phyloP scores from a whole-genome alignment of 2,113 vertebrate species.

The Mormyrus lacerda region DNA sequence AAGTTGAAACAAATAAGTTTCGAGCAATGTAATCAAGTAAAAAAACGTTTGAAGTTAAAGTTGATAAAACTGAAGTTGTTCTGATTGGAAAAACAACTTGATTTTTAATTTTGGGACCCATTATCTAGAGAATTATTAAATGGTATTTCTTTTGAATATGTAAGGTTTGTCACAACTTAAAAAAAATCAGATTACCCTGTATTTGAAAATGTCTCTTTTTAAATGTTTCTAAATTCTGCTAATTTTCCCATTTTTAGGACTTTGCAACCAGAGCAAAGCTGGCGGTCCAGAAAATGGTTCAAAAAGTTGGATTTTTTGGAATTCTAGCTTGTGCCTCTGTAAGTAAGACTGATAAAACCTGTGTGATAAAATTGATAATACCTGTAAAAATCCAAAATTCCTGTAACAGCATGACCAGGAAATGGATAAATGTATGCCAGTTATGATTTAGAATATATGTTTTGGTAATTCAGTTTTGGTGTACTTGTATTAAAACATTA shows the following conservation, averaged over 20 bases:
- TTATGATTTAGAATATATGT: not conserved
- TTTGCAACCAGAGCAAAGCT: slow-evolving; percentile 86
- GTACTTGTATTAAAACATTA: not conserved
- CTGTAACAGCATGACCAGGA: not conserved
- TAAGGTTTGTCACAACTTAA: not conserved
- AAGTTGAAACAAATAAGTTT: not conserved
- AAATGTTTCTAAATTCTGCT: not conserved
- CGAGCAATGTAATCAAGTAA: not conserved
- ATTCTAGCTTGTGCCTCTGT: slow-evolving; percentile 92
- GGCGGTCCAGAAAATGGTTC: slow-evolving; percentile 91
- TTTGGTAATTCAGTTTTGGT: not conserved
- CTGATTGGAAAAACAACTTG: not conserved
- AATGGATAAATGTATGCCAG: not conserved
- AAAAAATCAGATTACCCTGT: not conserved
- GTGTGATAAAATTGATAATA: not conserved
- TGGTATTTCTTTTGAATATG: not conserved
- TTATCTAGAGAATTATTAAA: not conserved
- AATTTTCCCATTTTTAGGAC: slow-evolving; percentile 60
- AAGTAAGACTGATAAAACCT: slow-evolving; percentile 39
- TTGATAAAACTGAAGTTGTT: not conserved
- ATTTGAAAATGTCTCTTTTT: not conserved
- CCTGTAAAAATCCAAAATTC: not conserved
- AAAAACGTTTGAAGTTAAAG: not conserved
- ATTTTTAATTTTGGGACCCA: not conserved
- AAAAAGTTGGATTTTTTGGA: slow-evolving; percentile 93